Evolutionary conservation across 2,888 invertebrate genomes (phyloP).

Genomic region (Drosophila cognata): DNA sequence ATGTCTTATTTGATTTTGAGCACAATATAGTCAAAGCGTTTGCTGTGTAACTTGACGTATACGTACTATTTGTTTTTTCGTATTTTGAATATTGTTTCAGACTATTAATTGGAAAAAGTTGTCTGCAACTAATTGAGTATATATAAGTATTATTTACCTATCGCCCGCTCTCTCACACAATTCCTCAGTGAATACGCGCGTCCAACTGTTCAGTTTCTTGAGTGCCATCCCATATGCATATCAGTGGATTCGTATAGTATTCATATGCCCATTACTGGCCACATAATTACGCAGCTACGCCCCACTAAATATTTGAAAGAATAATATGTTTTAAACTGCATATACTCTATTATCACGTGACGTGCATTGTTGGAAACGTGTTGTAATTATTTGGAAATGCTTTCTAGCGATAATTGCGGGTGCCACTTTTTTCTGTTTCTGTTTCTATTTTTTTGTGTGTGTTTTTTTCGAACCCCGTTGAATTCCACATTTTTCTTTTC

Average conservation of each 20-base stretch:
- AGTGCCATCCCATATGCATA: background rate
- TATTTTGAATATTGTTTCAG: background rate
- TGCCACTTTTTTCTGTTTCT: constrained; percentile 54
- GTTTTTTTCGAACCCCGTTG: constrained; percentile 29
- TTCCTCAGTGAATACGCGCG: background rate
- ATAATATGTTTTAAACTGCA: constrained; percentile 61
- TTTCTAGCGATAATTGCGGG: constrained; percentile 79
- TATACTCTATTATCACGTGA: constrained; percentile 31
- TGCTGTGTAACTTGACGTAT: constrained; percentile 62
- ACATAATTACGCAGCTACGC: constrained; percentile 68
- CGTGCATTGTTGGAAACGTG: constrained; percentile 54
- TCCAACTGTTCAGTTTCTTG: constrained; percentile 24
- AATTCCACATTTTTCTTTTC: constrained; percentile 30
- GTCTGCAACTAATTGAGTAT: background rate
- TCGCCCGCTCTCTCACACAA: background rate
- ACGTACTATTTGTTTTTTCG: constrained; percentile 20
- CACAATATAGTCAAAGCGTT: constrained; percentile 26
- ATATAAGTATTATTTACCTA: background rate
- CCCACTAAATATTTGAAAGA: constrained; percentile 51
- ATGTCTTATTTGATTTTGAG: background rate
- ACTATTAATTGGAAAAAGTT: background rate
- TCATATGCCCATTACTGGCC: constrained; percentile 53
- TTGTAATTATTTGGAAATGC: constrained; percentile 78
- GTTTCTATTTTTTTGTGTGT: constrained; percentile 12
- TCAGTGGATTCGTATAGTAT: constrained; percentile 23